These are phyloP conservation scores for Pipistrellus nathusii DNA, from an alignment of 2,797 vertebrate genomes.

Conservation along the genomic window DNA sequence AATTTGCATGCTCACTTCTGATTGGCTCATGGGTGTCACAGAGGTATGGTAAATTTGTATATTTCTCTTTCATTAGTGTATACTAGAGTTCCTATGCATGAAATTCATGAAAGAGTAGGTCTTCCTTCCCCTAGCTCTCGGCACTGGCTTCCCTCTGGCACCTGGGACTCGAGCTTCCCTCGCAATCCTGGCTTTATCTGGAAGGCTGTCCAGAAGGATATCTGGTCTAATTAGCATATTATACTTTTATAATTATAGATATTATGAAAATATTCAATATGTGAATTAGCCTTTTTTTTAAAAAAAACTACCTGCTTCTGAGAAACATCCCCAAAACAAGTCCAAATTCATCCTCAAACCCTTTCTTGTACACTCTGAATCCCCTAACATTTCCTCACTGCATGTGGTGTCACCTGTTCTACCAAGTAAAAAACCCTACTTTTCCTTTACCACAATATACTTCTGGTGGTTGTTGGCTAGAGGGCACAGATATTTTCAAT, in stretches of 20 bases:
- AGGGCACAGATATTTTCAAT: not conserved
- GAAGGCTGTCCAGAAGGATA: too few relatives aligned
- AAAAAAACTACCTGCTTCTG: not conserved
- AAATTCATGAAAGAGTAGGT: too few relatives aligned
- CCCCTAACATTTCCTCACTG: not conserved
- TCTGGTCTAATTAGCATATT: too few relatives aligned
- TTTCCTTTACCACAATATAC: not conserved
- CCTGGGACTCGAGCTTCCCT: too few relatives aligned
- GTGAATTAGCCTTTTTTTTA: not conserved
- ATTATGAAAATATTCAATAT: not conserved
- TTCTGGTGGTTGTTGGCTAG: not conserved
- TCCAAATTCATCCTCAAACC: not conserved
- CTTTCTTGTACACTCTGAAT: not conserved
- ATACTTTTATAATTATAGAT: not conserved
- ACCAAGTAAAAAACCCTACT: not conserved
- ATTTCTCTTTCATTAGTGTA: too few relatives aligned
- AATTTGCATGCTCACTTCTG: too few relatives aligned
- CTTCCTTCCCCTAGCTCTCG: too few relatives aligned
- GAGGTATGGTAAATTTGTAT: too few relatives aligned
- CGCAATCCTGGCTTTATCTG: too few relatives aligned
- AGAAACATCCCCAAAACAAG: not conserved
- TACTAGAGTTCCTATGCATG: too few relatives aligned
- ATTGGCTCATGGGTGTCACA: too few relatives aligned
- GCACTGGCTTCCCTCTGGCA: too few relatives aligned
- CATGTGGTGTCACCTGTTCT: not conserved